These are phyloP conservation scores for Macquaria ambigua DNA, from an alignment of 2,113 vertebrate genomes.

Conservation along the genomic window DNA sequence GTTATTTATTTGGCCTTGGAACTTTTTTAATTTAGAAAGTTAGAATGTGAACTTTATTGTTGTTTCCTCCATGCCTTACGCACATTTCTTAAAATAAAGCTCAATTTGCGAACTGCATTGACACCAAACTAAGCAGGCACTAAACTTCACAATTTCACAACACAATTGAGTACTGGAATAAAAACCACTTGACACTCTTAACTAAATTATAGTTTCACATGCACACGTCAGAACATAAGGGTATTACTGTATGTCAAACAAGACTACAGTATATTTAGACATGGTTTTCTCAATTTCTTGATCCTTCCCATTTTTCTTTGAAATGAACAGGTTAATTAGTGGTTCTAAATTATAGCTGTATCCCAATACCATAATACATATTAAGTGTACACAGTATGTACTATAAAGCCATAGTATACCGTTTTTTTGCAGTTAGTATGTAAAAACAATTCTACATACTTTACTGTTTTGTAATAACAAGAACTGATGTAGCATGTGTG, in stretches of 20 bases:
- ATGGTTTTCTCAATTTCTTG: not conserved
- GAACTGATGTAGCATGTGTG: not conserved
- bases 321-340: not conserved
- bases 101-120: not conserved
- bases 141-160: too few relatives aligned
- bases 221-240: too few relatives aligned
- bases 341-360: too few relatives aligned
- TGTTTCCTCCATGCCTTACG: too few relatives aligned
- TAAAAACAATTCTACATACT: not conserved
- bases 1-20: not conserved
- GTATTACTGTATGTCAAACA: not conserved
- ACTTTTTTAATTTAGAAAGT: not conserved
- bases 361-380: too few relatives aligned
- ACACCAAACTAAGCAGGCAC: too few relatives aligned
- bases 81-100: not conserved
- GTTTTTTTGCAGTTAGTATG: not conserved
- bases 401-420: too few relatives aligned
- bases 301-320: not conserved
- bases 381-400: not conserved
- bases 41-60: not conserved
- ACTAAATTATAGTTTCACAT: not conserved
- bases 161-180: not conserved
- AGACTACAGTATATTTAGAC: not conserved
- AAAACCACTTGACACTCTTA: too few relatives aligned
- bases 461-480: not conserved